Evolutionary conservation across 2,888 invertebrate genomes (phyloP), one percentile per base, ranked within the genome.

Genomic region (Seira sanloemensis): DNA sequence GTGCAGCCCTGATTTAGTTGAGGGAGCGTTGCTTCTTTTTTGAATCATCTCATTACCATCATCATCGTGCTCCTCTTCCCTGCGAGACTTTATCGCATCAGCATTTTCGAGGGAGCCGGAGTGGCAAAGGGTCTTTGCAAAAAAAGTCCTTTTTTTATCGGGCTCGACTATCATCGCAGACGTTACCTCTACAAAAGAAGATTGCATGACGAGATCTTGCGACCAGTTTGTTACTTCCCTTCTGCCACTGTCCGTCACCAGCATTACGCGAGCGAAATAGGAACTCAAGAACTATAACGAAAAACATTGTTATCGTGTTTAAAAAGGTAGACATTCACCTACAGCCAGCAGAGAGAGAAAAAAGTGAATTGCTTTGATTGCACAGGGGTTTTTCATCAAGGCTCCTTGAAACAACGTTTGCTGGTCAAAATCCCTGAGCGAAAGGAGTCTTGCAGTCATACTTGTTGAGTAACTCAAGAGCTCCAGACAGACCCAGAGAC

Each of bases 361-460:
- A 58, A 12, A 37, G 37, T 37, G 37, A 37, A 37, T 37, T 37
- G 65, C 25, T 76, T 24, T 66, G 58, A 69, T 77, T 69, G 54
- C 76, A 82, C 77, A 69, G 76, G 54, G 82, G 37, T 37, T 77
- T 77, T 81, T 75, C 68, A 82, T 76, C 82, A 82, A 82, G 82
- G 82, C 69, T 82, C 82, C 72, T 81, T 73, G 62, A 74, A 58
- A 69, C 27, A 37, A 37, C 37, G 37, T 37, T 68, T 81, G 75
- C 81, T 82, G 82, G 82, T 82, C 82, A 82, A 82, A 82, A 82
- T 75, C 82, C 82, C 82, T 77, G 82, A 82, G 77, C 82, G 69
- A 75, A 82, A 82, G 82, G 82, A 77, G 71, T 82, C 76, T 66
- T 27, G 66, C 27, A 26, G n/a, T 75, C 82, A 82, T 82, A 82